Evolutionary conservation across 2,888 invertebrate genomes (phyloP).

Genomic region (Ichneumoninae sp.): DNA sequence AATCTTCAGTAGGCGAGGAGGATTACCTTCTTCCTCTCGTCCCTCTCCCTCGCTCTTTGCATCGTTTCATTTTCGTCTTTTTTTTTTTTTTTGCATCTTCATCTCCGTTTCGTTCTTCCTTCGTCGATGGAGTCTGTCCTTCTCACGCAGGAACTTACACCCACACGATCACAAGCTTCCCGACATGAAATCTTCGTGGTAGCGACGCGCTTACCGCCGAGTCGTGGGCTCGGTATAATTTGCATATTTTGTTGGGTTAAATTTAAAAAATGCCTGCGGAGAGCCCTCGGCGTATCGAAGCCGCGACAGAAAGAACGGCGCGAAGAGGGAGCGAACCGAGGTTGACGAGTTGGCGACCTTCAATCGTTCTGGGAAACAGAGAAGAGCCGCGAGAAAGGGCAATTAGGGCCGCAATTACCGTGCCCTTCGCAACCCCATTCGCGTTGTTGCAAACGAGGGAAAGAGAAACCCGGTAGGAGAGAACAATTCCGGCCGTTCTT

Average conservation of each 20-base stretch:
- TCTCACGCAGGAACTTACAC: conserved; percentile 42
- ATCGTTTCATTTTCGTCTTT: conserved; percentile 1
- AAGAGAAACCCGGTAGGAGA: not conserved
- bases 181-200: conserved; percentile 45
- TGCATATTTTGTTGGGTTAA: conserved; percentile 79
- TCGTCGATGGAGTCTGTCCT: conserved; percentile 46
- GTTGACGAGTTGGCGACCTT: conserved; percentile 50
- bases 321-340: conserved; percentile 37
- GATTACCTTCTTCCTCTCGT: conserved; percentile 78
- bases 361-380: conserved; percentile 57
- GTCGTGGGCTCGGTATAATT: conserved; percentile 72
- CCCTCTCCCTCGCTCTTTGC: conserved; percentile 67
- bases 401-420: conserved; percentile 68
- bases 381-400: conserved; percentile 68
- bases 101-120: conserved; percentile 16
- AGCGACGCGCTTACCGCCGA: conserved; percentile 39
- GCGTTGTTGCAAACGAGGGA: conserved; percentile 31
- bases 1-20: conserved; percentile 81
- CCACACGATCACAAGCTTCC: conserved; percentile 48
- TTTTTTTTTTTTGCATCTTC: conserved; percentile 30
- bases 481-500: not conserved
- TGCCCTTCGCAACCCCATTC: conserved; percentile 58
- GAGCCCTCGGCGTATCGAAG: conserved; percentile 38
- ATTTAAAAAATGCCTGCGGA: conserved; percentile 40
- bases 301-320: conserved; percentile 39